phyloP scores from a whole-genome alignment of 2,888 invertebrate genomes.

The Lysandra bellargus region DNA sequence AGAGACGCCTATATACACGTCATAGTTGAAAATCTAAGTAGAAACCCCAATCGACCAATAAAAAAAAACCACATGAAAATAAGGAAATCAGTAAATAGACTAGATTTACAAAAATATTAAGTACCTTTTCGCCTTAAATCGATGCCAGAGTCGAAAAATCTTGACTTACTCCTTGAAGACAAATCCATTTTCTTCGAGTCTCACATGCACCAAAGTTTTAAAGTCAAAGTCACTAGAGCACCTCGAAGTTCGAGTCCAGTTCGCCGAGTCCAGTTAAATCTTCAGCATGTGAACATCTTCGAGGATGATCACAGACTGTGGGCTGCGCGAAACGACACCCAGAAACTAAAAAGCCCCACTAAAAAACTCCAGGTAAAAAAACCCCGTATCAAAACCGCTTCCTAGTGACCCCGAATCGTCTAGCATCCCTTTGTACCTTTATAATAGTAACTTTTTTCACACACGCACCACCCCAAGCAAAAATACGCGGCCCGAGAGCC shows the following conservation, averaged over 20 bases:
- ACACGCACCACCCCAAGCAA: slow-evolving; percentile 78
- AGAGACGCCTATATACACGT: background rate
- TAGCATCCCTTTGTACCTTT: slow-evolving; percentile 78
- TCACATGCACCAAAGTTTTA: slow-evolving; percentile 42
- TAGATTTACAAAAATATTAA: slow-evolving; percentile 39
- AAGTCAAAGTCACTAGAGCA: slow-evolving; percentile 44
- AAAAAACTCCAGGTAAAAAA: slow-evolving; percentile 73
- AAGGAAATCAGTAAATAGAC: background rate
- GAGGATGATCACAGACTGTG: slow-evolving; percentile 79
- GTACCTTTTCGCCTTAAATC: slow-evolving; percentile 77
- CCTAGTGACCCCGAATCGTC: slow-evolving; percentile 80
- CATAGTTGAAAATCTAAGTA: background rate
- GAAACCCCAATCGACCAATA: background rate
- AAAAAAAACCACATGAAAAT: background rate
- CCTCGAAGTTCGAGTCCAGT: slow-evolving; percentile 36
- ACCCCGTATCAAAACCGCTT: slow-evolving; percentile 79
- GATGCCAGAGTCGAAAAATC: slow-evolving; percentile 80
- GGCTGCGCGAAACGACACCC: slow-evolving; percentile 70
- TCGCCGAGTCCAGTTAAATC: slow-evolving; percentile 62
- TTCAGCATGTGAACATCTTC: slow-evolving; percentile 79
- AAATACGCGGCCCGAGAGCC: slow-evolving; percentile 65
- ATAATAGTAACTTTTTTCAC: slow-evolving; percentile 80
- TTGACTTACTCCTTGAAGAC: slow-evolving; percentile 78
- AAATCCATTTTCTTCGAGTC: slow-evolving; percentile 66
- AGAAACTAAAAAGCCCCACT: slow-evolving; percentile 71